These are phyloP conservation scores for Grapholita molesta DNA, from an alignment of 1,140 invertebrate genomes.

Conservation along the genomic window DNA sequence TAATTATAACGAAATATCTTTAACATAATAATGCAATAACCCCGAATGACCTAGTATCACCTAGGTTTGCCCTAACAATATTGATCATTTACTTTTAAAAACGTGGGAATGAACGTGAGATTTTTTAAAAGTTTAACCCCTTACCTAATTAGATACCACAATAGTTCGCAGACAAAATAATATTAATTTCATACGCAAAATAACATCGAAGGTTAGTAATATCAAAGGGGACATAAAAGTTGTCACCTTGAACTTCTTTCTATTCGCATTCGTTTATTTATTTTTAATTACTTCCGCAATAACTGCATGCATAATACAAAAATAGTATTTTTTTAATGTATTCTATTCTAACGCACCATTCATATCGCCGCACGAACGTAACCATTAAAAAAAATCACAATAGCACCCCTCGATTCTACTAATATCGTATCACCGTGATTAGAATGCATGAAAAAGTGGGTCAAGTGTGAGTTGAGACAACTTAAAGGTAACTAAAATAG, in stretches of 20 bases:
- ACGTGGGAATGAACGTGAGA: too few species aligned
- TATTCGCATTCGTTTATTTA: neutral
- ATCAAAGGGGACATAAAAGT: neutral
- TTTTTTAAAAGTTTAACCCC: too few species aligned
- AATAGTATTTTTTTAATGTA: neutral
- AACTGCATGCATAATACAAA: neutral
- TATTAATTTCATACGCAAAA: too few species aligned
- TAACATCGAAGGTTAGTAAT: neutral
- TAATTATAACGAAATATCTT: too few species aligned
- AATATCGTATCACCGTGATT: conserved; percentile 8
- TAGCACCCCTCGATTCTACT: conserved; percentile 4
- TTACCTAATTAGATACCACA: neutral
- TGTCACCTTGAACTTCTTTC: neutral
- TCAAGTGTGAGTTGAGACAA: neutral
- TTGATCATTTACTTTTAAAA: too few species aligned
- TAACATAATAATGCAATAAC: too few species aligned
- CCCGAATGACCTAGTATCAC: too few species aligned
- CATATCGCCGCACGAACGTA: neutral
- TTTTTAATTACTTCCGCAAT: neutral
- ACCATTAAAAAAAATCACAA: neutral
- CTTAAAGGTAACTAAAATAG: neutral
- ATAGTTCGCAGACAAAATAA: neutral
- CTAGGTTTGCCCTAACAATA: too few species aligned
- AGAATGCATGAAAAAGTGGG: neutral
- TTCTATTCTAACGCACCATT: conserved; percentile 2